Base-by-base conservation (phyloP, 53 echinoderm and acorn worm species). In the Echinometra lucunter region DNA sequence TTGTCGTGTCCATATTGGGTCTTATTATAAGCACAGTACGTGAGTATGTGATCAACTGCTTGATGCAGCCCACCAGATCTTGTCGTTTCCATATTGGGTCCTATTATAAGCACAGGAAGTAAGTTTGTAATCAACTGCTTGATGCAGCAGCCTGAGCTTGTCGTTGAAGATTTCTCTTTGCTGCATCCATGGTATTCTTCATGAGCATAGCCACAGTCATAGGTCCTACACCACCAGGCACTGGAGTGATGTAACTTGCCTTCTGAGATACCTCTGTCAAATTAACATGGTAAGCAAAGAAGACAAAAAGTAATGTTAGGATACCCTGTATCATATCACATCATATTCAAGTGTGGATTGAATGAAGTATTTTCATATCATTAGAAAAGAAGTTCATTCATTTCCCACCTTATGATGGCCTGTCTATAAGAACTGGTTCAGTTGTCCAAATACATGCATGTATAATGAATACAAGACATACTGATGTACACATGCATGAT, bases 141-240 rank as follows among this genome's bases (percentile, higher is more conserved):
- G 78, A 38, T 38, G 88, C n/a, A 0, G 88, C 88, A n/a, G 49
- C 90, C 57, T 57, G 58, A 38, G 90, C 32, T 92, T 92, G 69
- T 28, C 72, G 74, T 70, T 92, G 45, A 32, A 78, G 57, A 44
- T 96, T 88, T 37, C 91, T 92, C 57, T 95, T 97, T 27, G 98
- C 97, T 18, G 97, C 98, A 74, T 96, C 94, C 69, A 98, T 95
- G 57, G 97, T 98, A 89, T 98, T 98, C 96, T 96, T 97, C 98
- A 98, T 98, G 88, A 98, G 92, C 98, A 98, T 97, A 10, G 98
- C 98, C 1, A 98, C 98, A 11, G 98, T 98, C 98, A 98, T 98
- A 21, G 98, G 98, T 66, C 97, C 98, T 21, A 98, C 98, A 45
- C 98, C 98, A 74, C 98, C 98, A 37, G 98, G 98, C 30, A 98